A percentile compares a stretch with the other conserved stretches of the same genome.
phyloP scores from a whole-genome alignment of 2,888 invertebrate genomes.

The Drepana falcataria region DNA sequence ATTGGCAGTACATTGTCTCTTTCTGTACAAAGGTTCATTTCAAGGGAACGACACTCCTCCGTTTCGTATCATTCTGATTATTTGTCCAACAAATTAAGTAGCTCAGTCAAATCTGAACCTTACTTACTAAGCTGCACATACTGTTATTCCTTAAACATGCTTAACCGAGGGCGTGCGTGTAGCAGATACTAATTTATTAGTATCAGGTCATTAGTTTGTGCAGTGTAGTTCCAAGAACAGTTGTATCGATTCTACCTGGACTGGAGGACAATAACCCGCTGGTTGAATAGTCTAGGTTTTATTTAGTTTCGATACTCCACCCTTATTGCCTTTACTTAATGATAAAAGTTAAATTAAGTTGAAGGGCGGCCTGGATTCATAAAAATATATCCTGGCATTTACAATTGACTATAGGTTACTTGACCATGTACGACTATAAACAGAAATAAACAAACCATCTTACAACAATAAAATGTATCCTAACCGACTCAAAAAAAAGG shows the following conservation, averaged over 20 bases:
- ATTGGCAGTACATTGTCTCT: too few relatives aligned
- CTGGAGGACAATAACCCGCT: not conserved
- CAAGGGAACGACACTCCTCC: not conserved
- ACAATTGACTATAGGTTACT: too few relatives aligned
- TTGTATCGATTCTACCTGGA: slow-evolving; percentile 3
- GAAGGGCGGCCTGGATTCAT: too few relatives aligned
- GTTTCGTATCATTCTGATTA: not conserved
- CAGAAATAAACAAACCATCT: too few relatives aligned
- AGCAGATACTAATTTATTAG: slow-evolving; percentile 24
- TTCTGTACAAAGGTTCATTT: not conserved
- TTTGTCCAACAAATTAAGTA: not conserved
- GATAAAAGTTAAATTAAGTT: not conserved
- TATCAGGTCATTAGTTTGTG: slow-evolving; percentile 23
- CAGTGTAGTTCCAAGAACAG: slow-evolving; percentile 9
- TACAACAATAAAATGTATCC: too few relatives aligned
- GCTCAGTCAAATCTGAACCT: slow-evolving; percentile 4
- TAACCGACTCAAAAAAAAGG: too few relatives aligned
- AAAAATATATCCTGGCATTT: too few relatives aligned
- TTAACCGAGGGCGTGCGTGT: slow-evolving; percentile 9
- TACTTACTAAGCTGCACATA: slow-evolving; percentile 9
- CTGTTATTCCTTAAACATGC: slow-evolving; percentile 7
- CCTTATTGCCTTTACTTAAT: not conserved
- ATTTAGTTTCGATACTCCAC: not conserved
- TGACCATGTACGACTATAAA: too few relatives aligned
- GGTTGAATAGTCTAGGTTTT: not conserved